Evolutionary conservation across 2,888 invertebrate species (phyloP).

Genomic region (Polyommatus iphigenia): DNA sequence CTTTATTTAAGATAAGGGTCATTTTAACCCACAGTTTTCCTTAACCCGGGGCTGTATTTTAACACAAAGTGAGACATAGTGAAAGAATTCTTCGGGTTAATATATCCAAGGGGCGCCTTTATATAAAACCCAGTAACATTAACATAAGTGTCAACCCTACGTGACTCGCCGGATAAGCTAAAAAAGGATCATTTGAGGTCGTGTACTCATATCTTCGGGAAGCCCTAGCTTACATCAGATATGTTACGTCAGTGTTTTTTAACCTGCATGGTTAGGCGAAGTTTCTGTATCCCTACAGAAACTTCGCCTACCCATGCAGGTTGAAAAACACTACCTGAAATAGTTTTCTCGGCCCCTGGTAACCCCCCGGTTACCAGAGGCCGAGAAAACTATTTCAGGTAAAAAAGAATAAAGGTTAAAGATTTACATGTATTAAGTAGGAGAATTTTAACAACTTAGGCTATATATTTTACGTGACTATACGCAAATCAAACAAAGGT

Average conservation of each 20-base stretch:
- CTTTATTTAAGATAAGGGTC: not conserved
- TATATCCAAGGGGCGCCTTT: slow-evolving; percentile 24
- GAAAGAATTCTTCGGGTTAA: slow-evolving; percentile 24
- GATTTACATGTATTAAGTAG: too few species aligned
- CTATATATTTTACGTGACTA: too few species aligned
- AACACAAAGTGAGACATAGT: slow-evolving; percentile 20
- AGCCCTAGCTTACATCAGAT: slow-evolving; percentile 37
- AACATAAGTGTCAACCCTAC: slow-evolving; percentile 36
- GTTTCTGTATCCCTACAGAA: too few species aligned
- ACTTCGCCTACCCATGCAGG: too few species aligned
- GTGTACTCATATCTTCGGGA: slow-evolving; percentile 33
- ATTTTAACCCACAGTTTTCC: not conserved
- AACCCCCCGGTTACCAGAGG: too few species aligned
- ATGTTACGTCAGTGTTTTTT: slow-evolving; percentile 32
- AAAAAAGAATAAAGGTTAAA: too few species aligned
- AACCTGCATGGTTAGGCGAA: too few species aligned
- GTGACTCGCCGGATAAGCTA: slow-evolving; percentile 35
- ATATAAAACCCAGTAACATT: slow-evolving; percentile 27
- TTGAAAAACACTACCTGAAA: too few species aligned
- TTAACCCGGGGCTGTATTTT: not conserved
- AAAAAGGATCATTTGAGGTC: slow-evolving; percentile 34
- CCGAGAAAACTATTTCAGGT: too few species aligned
- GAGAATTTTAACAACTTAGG: too few species aligned
- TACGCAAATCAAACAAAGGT: too few species aligned
- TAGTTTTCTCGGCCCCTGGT: too few species aligned